phyloP scores from a whole-genome alignment of 1,140 invertebrate genomes.

The Lordiphosa collinella region DNA sequence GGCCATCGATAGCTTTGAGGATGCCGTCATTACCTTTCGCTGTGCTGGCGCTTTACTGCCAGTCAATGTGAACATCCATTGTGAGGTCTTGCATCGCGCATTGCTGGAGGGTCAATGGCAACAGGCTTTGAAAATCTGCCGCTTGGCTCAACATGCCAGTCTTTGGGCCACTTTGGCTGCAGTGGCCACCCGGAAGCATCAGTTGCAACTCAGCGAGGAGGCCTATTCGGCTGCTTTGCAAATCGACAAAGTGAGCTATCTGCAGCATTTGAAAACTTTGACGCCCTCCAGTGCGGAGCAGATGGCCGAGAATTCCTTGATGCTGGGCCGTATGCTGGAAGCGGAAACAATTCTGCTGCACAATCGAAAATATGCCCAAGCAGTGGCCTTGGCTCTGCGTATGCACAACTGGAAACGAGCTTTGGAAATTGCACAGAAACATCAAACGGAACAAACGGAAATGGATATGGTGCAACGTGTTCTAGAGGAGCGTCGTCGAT shows the following conservation, averaged over 20 bases:
- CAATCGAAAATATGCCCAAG: constrained; percentile 87
- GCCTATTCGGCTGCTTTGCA: constrained; percentile 94
- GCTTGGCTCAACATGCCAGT: constrained; percentile 83
- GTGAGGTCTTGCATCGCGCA: constrained; percentile 69
- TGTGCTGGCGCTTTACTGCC: constrained; percentile 65
- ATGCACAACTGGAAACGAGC: constrained; percentile 94
- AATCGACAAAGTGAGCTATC: constrained; percentile 93
- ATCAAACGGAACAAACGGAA: constrained; percentile 81
- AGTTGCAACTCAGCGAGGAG: constrained; percentile 91
- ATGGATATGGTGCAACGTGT: constrained; percentile 88
- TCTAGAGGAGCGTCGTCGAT: constrained; percentile 87
- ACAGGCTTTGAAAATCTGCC: constrained; percentile 68
- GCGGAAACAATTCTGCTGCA: constrained; percentile 91
- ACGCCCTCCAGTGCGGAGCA: constrained; percentile 82
- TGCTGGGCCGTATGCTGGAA: constrained; percentile 88
- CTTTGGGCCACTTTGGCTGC: constrained; percentile 94
- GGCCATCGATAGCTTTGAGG: constrained; percentile 89
- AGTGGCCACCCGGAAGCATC: constrained; percentile 87
- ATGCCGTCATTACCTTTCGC: constrained; percentile 81
- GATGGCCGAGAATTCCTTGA: constrained; percentile 89
- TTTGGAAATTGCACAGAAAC: constrained; percentile 90
- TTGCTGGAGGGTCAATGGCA: constrained; percentile 73
- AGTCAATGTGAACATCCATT: constrained; percentile 67
- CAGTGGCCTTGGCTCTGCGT: constrained; percentile 89
- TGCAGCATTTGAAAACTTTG: constrained; percentile 88